Conservation (phyloP, 2,797 vertebrate genomes). For the Adelosebastes latens region DNA sequence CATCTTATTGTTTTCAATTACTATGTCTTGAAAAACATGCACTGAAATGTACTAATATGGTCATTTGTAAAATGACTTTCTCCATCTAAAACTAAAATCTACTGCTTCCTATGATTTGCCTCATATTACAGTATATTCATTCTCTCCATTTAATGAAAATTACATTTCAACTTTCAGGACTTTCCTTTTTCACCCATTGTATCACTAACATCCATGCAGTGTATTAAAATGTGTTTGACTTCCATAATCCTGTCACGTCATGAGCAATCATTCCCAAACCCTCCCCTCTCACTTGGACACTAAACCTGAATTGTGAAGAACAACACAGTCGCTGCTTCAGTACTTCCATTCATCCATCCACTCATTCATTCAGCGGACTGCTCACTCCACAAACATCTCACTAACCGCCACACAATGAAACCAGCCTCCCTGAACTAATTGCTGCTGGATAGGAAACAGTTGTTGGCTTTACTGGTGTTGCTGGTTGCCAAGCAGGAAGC, state of each 20-base stretch:
- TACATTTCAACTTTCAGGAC: background rate
- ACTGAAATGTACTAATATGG: background rate
- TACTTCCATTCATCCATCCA: constrained; percentile 2
- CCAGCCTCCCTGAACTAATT: constrained; percentile 45
- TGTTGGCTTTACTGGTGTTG: constrained; percentile 14
- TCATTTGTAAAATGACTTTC: background rate
- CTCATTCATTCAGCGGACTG: background rate
- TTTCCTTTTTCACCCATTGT: background rate
- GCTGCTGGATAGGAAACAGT: constrained; percentile 38
- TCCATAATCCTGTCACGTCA: background rate
- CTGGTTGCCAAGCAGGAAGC: constrained; percentile 39
- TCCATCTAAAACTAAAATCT: background rate
- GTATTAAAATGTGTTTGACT: background rate
- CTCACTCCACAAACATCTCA: constrained; percentile 45
- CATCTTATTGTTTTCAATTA: background rate
- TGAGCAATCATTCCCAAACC: background rate
- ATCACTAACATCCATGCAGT: background rate
- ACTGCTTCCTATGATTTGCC: background rate
- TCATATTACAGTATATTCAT: background rate
- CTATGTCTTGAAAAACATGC: background rate
- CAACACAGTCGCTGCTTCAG: constrained; percentile 3
- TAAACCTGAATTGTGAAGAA: background rate
- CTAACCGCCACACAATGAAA: constrained; percentile 26
- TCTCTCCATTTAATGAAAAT: background rate
- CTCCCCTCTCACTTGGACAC: background rate